Evolutionary conservation across 2,797 vertebrate genomes (phyloP).

Genomic region (Spinus pinus): DNA sequence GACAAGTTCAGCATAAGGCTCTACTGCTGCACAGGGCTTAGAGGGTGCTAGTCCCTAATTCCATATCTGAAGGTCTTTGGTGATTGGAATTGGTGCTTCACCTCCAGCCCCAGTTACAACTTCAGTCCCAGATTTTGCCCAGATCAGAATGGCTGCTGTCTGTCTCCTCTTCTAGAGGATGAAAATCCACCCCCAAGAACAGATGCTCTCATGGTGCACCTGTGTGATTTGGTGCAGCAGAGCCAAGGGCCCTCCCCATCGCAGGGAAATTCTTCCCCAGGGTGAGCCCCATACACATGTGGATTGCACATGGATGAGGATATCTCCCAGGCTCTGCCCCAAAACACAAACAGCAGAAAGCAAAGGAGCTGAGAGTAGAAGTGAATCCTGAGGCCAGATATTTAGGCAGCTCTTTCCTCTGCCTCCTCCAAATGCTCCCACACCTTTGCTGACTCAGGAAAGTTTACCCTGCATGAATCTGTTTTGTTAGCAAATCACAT

Average conservation of each 20-base stretch:
- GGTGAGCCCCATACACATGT: neutral
- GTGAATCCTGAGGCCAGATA: neutral
- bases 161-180: neutral
- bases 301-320: neutral
- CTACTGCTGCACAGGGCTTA: neutral
- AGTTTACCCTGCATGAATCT: neutral
- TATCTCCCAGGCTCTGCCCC: neutral
- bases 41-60: neutral
- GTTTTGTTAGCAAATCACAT: neutral
- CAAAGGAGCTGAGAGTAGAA: neutral
- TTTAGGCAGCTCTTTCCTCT: neutral
- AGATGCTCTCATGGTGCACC: neutral
- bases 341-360: neutral
- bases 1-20: neutral
- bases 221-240: neutral
- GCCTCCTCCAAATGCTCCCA: neutral
- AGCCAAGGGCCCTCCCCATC: neutral
- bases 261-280: neutral
- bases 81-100: neutral
- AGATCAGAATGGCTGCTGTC: neutral
- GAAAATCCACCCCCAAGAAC: neutral
- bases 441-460: neutral
- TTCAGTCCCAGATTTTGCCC: neutral
- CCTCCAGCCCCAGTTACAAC: neutral
- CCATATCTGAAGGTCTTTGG: neutral